Percentiles rank a stretch among this genome's conserved stretches.
Evolutionary conservation across 2,888 invertebrate genomes (phyloP).

Genomic region (Microlaimidae sp.): DNA sequence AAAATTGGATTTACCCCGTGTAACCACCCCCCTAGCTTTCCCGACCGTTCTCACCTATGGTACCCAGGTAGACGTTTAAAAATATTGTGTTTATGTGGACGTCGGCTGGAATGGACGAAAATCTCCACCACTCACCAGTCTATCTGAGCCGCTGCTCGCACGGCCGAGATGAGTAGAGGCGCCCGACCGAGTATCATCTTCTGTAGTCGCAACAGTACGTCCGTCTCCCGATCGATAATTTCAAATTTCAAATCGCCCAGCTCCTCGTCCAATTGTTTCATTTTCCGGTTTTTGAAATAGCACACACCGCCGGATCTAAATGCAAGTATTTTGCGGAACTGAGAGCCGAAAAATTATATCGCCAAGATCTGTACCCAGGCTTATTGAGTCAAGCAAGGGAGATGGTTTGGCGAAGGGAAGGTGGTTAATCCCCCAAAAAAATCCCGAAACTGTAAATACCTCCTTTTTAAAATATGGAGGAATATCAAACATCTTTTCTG

Average conservation of each 20-base stretch:
- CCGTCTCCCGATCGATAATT: conserved; percentile 58
- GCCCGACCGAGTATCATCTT: conserved; percentile 48
- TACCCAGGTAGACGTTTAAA: not conserved
- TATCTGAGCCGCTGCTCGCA: conserved; percentile 49
- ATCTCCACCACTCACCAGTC: conserved; percentile 49
- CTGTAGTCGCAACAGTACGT: conserved; percentile 54
- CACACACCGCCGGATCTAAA: conserved; percentile 50
- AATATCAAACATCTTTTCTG: no score
- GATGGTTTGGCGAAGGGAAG: no score
- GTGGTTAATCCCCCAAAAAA: no score
- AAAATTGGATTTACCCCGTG: no score
- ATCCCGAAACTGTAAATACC: no score
- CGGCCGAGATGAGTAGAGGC: conserved; percentile 44
- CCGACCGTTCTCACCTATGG: no score
- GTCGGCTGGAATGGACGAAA: conserved; percentile 10
- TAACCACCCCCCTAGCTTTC: no score
- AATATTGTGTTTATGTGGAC: not conserved
- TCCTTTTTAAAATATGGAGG: no score
- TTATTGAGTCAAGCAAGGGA: not conserved
- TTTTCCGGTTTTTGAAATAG: conserved; percentile 53
- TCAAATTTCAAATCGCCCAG: conserved; percentile 57
- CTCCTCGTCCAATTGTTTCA: conserved; percentile 53
- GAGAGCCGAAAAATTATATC: conserved; percentile 53
- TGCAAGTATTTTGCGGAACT: no score
- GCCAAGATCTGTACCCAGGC: conserved; percentile 1